A percentile compares a stretch with the other conserved stretches of the same genome.
phyloP scores from a whole-genome alignment of 2,797 vertebrate species.

The Petrocephalus schoutedeni region DNA sequence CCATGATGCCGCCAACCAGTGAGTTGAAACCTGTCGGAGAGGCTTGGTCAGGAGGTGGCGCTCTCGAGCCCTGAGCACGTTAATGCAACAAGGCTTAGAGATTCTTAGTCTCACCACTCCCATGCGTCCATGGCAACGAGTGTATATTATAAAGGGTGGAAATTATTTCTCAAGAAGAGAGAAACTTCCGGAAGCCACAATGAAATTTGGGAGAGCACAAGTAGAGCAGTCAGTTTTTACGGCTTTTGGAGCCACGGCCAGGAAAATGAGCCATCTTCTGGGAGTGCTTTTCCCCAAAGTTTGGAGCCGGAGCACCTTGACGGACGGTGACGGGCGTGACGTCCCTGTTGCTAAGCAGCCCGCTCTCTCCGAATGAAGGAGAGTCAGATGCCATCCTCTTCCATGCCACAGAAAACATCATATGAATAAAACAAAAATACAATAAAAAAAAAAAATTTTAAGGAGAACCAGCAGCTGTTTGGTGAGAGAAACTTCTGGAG shows the following conservation, averaged over 20 bases:
- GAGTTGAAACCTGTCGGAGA: conserved; percentile 86
- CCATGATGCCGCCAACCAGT: conserved; percentile 88
- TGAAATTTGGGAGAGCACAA: neutral
- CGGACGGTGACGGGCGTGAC: neutral
- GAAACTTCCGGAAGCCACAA: neutral
- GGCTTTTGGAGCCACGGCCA: neutral
- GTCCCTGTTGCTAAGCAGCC: conserved; percentile 11
- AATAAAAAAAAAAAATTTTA: neutral
- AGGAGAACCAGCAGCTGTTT: neutral
- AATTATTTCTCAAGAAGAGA: neutral
- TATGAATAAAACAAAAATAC: neutral
- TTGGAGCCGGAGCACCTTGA: neutral
- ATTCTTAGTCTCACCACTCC: neutral
- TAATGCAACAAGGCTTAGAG: neutral
- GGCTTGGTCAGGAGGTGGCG: neutral
- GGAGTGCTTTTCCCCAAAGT: neutral
- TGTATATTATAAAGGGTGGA: neutral
- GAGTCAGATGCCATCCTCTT: neutral
- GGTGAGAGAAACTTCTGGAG: neutral
- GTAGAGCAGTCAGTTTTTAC: neutral
- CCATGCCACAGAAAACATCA: neutral
- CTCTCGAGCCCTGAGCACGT: neutral
- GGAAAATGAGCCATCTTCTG: neutral
- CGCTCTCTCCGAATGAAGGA: neutral
- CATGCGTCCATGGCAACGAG: neutral